Conservation (phyloP, 2,888 invertebrate species). For the Charanyca ferruginea region DNA sequence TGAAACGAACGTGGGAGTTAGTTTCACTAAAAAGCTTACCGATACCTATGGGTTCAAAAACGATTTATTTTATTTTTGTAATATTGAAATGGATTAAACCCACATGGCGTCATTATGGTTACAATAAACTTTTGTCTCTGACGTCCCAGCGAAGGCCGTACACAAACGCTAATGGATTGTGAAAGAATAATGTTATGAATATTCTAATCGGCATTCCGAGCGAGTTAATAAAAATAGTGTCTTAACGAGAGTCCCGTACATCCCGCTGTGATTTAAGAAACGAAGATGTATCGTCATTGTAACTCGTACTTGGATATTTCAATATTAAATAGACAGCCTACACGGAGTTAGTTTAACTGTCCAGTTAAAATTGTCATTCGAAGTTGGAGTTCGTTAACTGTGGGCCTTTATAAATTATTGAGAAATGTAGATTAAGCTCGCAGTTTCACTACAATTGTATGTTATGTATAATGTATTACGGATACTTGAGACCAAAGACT, state of each 20-base stretch:
- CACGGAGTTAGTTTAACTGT: slow-evolving; percentile 45
- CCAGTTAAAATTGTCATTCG: slow-evolving; percentile 52
- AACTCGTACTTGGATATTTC: slow-evolving; percentile 74
- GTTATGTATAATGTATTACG: slow-evolving; percentile 46
- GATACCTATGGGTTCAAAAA: slow-evolving; percentile 36
- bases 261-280: slow-evolving; percentile 88
- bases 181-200: slow-evolving; percentile 85
- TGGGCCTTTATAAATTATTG: slow-evolving; percentile 42
- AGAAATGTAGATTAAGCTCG: slow-evolving; percentile 46
- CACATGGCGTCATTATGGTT: slow-evolving; percentile 62
- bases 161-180: slow-evolving; percentile 79
- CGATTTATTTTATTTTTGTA: slow-evolving; percentile 50
- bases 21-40: slow-evolving; percentile 41
- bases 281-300: slow-evolving; percentile 84
- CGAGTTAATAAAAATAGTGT: slow-evolving; percentile 88
- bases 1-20: slow-evolving; percentile 37
- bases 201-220: slow-evolving; percentile 87
- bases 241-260: slow-evolving; percentile 82
- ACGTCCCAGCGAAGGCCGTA: slow-evolving; percentile 64
- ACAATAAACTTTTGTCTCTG: slow-evolving; percentile 70
- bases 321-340: slow-evolving; percentile 73
- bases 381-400: slow-evolving; percentile 44
- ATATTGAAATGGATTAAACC: slow-evolving; percentile 54
- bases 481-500: slow-evolving; percentile 37
- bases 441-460: slow-evolving; percentile 37